A percentile compares a stretch with the other conserved stretches of the same genome.
phyloP scores from a whole-genome alignment of 30 jellyfish, hydroid and myxozoan genomes.

The Turritopsis dohrnii region DNA sequence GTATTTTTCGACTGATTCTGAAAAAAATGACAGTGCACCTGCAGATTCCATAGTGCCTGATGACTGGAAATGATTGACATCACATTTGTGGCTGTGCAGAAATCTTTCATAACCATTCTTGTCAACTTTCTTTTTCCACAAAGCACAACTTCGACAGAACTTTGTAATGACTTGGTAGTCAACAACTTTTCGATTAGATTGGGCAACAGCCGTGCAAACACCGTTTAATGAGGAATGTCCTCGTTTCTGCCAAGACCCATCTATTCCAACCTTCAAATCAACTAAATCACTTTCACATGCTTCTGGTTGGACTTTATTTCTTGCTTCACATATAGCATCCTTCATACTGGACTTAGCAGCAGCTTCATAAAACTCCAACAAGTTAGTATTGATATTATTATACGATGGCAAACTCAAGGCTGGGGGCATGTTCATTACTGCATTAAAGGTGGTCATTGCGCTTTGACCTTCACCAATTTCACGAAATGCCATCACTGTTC shows the following conservation, averaged over 20 bases:
- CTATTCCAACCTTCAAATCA: no score
- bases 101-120: conserved; percentile 2
- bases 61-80: no score
- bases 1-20: no score
- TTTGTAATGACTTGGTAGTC: conserved; percentile 41
- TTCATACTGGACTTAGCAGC: conserved; percentile 35
- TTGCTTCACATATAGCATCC: conserved; percentile 39
- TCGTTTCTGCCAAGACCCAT: no score
- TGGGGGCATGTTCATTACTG: conserved; percentile 38
- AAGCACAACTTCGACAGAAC: conserved; percentile 35
- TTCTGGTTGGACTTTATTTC: conserved; percentile 4
- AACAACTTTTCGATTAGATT: conserved; percentile 27
- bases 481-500: conserved; percentile 36
- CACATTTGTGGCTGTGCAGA: no score
- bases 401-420: conserved; percentile 16
- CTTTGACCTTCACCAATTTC: conserved; percentile 44
- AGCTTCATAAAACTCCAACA: conserved; percentile 31
- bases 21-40: no score
- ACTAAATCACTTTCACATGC: conserved; percentile 33
- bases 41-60: no score
- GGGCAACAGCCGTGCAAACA: no score
- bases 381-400: conserved; percentile 12
- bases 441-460: conserved; percentile 33
- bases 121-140: not conserved
- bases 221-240: no score